Conservation (phyloP, 2,888 invertebrate genomes). For the Invenusta paracnida region DNA sequence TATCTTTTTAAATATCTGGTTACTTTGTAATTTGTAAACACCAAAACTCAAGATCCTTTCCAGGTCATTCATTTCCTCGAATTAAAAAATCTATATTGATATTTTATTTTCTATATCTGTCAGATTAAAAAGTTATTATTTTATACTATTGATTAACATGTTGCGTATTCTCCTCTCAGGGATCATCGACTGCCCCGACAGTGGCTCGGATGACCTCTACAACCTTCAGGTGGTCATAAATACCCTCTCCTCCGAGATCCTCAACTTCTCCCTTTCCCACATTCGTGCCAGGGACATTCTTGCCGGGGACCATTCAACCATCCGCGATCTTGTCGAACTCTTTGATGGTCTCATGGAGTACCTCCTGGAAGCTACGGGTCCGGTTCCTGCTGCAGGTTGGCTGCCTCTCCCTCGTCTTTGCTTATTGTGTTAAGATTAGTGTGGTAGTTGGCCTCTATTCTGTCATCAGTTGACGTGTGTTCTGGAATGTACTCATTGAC, state of each 20-base stretch:
- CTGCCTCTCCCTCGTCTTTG: too few species aligned
- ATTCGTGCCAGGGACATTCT: slow-evolving; percentile 55
- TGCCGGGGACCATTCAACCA: slow-evolving; percentile 50
- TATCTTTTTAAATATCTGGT: too few species aligned
- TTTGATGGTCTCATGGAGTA: slow-evolving; percentile 56
- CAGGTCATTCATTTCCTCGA: too few species aligned
- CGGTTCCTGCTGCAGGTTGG: background rate
- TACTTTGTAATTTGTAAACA: background rate
- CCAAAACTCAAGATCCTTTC: too few species aligned
- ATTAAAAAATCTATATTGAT: too few species aligned
- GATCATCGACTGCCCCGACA: slow-evolving; percentile 48
- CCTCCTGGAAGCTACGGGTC: slow-evolving; percentile 50
- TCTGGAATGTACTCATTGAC: too few species aligned
- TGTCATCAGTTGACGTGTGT: too few species aligned
- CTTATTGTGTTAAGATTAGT: too few species aligned
- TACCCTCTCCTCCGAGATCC: slow-evolving; percentile 54
- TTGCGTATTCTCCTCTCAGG: background rate
- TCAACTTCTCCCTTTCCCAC: slow-evolving; percentile 58
- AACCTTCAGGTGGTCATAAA: slow-evolving; percentile 58
- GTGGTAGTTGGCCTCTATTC: too few species aligned
- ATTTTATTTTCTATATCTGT: too few species aligned
- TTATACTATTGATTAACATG: too few species aligned
- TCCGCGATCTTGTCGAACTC: slow-evolving; percentile 57
- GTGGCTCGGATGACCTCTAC: slow-evolving; percentile 55
- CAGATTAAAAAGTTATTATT: too few species aligned